Base-by-base conservation (phyloP, 1,140 invertebrate species). In the Sesamia nonagrioides region DNA sequence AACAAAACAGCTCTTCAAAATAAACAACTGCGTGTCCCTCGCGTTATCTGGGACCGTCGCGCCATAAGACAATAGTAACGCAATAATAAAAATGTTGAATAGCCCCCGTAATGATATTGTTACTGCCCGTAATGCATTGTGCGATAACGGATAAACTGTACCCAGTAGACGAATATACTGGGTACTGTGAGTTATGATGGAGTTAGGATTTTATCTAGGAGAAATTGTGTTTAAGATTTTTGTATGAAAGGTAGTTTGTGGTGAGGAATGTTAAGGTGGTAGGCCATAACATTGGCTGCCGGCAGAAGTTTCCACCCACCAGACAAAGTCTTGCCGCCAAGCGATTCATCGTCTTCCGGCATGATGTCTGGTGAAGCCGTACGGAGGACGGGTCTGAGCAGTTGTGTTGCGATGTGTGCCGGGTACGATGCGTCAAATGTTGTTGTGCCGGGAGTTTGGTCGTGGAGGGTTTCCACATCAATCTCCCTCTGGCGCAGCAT, bases 61-160 rank as follows among this genome's bases (percentile, higher is more conserved):
- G 92, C 91, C 91, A 91, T 93, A 93, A 93, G 92, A 94, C 92
- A 94, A 94, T 94, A 92, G 93, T 94, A 93, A 89, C 82, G 88
- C 90, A 94, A 94, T 94, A 94, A 94, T 94, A 94, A 94, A 94
- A 94, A 94, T 94, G 93, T 93, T 94, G 93, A 94, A 94, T 94
- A 92, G 93, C 91, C 89, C 86, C 84, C 88, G 92, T 92, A 92
- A 93, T 92, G 90, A 93, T 94, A 92, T 91, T 92, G 90, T 89
- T 91, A 88, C 87, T 79, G 82, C 27, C 80, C 73, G 90, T 90
- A 89, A 93, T 89, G 88, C 91, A 93, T 92, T 91, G 91, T 77
- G 71, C 84, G 92, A 93, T 94, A 94, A 91, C 87, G 93, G 93
- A 94, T 94, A 94, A 94, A 94, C 92, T 94, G 91, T 92, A 93